A percentile compares a stretch with the other conserved stretches of the same genome.
These are phyloP conservation scores for Rhamnusium bicolor DNA, from an alignment of 2,888 invertebrate genomes.

Conservation along the genomic window DNA sequence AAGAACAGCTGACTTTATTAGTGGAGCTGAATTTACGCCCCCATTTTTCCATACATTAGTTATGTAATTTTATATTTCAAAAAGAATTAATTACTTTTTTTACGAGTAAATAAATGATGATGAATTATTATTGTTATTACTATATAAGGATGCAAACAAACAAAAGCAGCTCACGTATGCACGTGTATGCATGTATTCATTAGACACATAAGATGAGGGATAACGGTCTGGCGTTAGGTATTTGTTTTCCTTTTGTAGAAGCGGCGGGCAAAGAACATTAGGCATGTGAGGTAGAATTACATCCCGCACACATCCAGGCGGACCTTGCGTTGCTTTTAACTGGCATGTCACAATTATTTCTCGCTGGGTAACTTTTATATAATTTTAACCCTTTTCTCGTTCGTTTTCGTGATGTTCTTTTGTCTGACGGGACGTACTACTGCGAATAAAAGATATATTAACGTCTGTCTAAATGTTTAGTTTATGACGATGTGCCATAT, in stretches of 20 bases:
- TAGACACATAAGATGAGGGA: constrained; percentile 10
- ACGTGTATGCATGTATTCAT: constrained; percentile 2
- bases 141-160: too few relatives aligned
- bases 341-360: constrained; percentile 60
- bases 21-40: too few relatives aligned
- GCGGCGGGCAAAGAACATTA: constrained; percentile 28
- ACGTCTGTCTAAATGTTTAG: constrained; percentile 35
- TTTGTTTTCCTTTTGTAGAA: constrained; percentile 22
- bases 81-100: too few relatives aligned
- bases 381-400: constrained; percentile 60
- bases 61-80: too few relatives aligned
- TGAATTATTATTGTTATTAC: too few relatives aligned
- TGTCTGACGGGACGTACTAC: constrained; percentile 42
- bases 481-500: not conserved
- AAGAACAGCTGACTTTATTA: too few relatives aligned
- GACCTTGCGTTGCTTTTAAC: constrained; percentile 51
- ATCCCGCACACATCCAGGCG: constrained; percentile 15
- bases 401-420: constrained; percentile 50
- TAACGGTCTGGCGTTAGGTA: constrained; percentile 14
- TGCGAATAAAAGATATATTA: constrained; percentile 35
- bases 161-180: not conserved
- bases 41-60: too few relatives aligned
- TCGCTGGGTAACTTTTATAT: constrained; percentile 59
- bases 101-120: too few relatives aligned
- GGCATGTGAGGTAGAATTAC: constrained; percentile 25